phyloP scores from a whole-genome alignment of 2,797 vertebrate species.

The Falco biarmicus region DNA sequence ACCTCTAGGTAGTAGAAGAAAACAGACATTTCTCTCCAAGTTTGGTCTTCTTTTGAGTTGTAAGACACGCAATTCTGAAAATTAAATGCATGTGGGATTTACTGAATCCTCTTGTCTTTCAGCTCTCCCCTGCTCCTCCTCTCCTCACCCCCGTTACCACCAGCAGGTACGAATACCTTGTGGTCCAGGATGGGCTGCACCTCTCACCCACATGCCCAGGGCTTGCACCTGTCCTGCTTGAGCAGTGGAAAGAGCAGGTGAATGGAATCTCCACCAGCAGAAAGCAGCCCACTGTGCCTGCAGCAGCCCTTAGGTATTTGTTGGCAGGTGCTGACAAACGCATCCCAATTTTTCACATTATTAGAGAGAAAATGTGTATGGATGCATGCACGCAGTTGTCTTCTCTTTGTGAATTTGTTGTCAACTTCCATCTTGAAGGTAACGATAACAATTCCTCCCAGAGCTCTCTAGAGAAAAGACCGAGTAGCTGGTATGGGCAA shows the following conservation, averaged over 20 bases:
- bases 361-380: neutral
- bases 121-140: neutral
- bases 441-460: neutral
- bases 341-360: neutral
- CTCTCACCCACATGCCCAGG: neutral
- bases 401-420: neutral
- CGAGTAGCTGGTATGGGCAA: neutral
- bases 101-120: neutral
- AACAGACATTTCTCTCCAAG: neutral
- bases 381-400: rapidly evolving
- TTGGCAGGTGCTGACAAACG: neutral
- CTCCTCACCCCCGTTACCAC: neutral
- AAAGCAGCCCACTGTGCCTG: neutral
- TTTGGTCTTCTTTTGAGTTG: neutral
- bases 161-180: neutral
- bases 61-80: neutral
- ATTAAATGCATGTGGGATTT: rapidly evolving
- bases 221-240: neutral
- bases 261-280: neutral
- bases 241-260: neutral
- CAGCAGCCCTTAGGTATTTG: neutral
- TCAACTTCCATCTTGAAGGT: neutral
- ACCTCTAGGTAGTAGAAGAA: neutral
- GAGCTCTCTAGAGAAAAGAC: neutral
- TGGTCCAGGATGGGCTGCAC: neutral